Evolutionary conservation across 2,797 vertebrate genomes (phyloP), one percentile per base, ranked within the genome.

Genomic region (Bryconaethiops microstoma): DNA sequence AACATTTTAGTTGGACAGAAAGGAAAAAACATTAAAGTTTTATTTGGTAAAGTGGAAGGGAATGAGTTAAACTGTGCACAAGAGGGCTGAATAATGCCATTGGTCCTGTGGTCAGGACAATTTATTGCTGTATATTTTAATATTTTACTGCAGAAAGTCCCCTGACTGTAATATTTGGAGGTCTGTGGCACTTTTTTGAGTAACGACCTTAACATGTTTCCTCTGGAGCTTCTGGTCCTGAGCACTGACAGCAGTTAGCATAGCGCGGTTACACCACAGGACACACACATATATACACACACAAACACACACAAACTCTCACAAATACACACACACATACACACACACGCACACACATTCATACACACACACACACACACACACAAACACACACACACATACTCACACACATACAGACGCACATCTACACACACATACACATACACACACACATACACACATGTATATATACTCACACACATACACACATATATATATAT

Each of bases 1-100:
- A 93, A 94, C 89, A 92, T 93, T 94, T 92, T 67, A 83, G 85
- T 92, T 93, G 92, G 91, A 93, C 90, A 91, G 91, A 89, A 85
- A 87, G 87, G 87, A 82, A 86, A 92, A 92, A 89, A 86, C 89
- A 88, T 92, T 92, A 90, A 91, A 92, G 88, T 89, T 92, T 93
- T 92, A 91, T 92, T 90, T 87, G 89, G 91, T 93, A 88, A 90
- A 86, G 87, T 90, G 82, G 86, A 89, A 86, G 82, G 73, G 87
- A 88, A n/a, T 86, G 78, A 88, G 86, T 88, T 91, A 90, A 91
- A 92, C 87, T 88, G 89, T 88, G 89, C 88, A 89, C 87, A 81
- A 83, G 87, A 92, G 89, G 83, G 90, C 92, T 92, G 90, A 93
- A 92, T 91, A 90, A 91, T 91, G 87, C 88, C 81, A 86, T 91